Evolutionary conservation across 2,888 invertebrate genomes (phyloP).

Genomic region (Brachynemurus nebulosus): DNA sequence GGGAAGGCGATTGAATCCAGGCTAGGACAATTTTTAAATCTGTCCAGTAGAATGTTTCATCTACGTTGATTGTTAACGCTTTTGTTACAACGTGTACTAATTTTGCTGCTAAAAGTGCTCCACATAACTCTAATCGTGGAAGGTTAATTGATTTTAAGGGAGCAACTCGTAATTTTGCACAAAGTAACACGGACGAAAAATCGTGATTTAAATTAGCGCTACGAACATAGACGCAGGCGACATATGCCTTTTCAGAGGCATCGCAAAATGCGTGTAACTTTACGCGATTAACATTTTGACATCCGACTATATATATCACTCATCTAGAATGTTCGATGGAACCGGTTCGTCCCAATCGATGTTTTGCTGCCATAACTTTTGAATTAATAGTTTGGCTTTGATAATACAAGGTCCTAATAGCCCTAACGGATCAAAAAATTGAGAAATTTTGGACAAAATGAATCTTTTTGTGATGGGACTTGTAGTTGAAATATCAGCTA

Average conservation of each 20-base stretch:
- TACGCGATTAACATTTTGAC: neutral
- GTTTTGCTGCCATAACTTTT: constrained; percentile 11
- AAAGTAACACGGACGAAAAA: neutral
- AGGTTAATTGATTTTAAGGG: neutral
- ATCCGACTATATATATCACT: neutral
- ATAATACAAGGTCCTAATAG: constrained; percentile 14
- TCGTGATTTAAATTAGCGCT: neutral
- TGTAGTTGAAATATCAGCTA: neutral
- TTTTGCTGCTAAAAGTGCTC: neutral
- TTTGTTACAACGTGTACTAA: neutral
- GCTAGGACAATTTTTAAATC: neutral
- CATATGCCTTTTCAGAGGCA: neutral
- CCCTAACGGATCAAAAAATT: constrained; percentile 16
- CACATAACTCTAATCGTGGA: constrained; percentile 1
- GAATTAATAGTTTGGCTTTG: constrained; percentile 17
- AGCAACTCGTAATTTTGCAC: neutral
- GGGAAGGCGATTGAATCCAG: neutral
- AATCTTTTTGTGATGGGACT: constrained; percentile 16
- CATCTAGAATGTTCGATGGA: neutral
- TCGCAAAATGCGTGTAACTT: neutral
- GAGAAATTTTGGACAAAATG: constrained; percentile 14
- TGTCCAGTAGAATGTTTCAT: neutral
- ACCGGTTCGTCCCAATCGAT: constrained; percentile 9
- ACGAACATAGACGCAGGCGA: neutral
- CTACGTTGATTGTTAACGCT: neutral